Evolutionary conservation across 2,888 invertebrate genomes (phyloP), one percentile per base, ranked within the genome.

Genomic region (Cinara cedri): DNA sequence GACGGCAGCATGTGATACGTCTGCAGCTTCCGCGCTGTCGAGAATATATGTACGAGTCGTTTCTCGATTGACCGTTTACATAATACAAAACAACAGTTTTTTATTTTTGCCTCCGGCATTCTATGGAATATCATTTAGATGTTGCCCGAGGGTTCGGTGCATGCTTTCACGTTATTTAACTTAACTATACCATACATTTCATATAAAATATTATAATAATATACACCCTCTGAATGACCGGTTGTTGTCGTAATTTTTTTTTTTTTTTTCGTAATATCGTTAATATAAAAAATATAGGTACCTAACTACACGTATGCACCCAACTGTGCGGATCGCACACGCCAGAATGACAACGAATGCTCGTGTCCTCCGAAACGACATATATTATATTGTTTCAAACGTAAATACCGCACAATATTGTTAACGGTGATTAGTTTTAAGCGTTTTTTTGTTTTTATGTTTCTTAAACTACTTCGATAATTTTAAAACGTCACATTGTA

Each of bases 161-260:
- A 24, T 75, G 65, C 65, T 75, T 75, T 75, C 75, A 75, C 75
- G 65, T 75, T 63, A 75, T 54, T 65, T 75, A 42, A 65, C 65
- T 51, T 75, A 21, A 65, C 62, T 74, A 60, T 19, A 51, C 24
- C 13, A 34, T 21, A 26, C 16, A 14, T 14, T 26, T 16, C 26
- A 55, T 10, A 46, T 54, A 54, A 9, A 3, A 60, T 4, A 34
- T 4, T 34, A 34, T 34, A 34, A 34, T 34, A 42, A 60, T 60
- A 34, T 66, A 51, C 21, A 49, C 72, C 72, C 62, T 34, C 49
- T 62, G 62, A 72, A 49, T 49, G 49, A 62, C 72, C 26, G 62
- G 72, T 62, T 62, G 34, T 72, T 62, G 60, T 34, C 51, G 34
- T 51, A 51, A 51, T 62, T 62, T 62, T 62, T 34, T 34, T n/a